Evolutionary conservation across 2,888 invertebrate species (phyloP), one percentile per base, ranked within the genome.

Genomic region (Empis stercorea): DNA sequence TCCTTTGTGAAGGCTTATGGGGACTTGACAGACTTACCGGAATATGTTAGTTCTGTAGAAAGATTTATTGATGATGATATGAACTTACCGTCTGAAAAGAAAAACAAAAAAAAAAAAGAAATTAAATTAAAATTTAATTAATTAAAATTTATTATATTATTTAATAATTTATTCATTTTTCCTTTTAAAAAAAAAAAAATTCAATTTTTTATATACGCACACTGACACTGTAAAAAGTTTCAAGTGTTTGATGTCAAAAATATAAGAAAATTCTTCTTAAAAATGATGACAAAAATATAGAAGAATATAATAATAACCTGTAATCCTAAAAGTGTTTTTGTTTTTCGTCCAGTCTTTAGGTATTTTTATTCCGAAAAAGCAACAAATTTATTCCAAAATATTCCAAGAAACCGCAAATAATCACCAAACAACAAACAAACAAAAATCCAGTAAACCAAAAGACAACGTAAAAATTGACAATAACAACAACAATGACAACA

Each of bases 11-110:
- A 20, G 20, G 5, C 20, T 20, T 20, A 20, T 20, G 20, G n/a
- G n/a, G 20, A 20, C 20, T 20, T 3, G 20, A 4, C 20, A 61
- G 63, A 66, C 66, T 66, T 66, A 66, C 40, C 44, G 30, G 13
- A 34, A 13, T 34, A n/a, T 64, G 67, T 65, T 66, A 66, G 67
- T 67, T 66, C 66, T 66, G 67, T 62, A 66, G 67, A 45, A 41
- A 39, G 65, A 64, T 67, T 66, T 63, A 65, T 64, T 66, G 65
- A 49, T 52, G 53, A 67, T 67, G 66, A 67, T 64, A 66, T 66
- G 65, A 64, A 68, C 68, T 68, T 68, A 68, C 68, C 68, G 67
- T 68, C 68, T 68, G 67, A 50, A 68, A 67, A 47, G 52, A 63
- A 30, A 62, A 30, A 56, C 32, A 55, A 46, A 52, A 7, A 51